Percentiles rank a stretch among this genome's conserved stretches.
These are phyloP conservation scores for Pogonomyrmex barbatus DNA, from an alignment of 1,140 invertebrate genomes.

Conservation along the genomic window DNA sequence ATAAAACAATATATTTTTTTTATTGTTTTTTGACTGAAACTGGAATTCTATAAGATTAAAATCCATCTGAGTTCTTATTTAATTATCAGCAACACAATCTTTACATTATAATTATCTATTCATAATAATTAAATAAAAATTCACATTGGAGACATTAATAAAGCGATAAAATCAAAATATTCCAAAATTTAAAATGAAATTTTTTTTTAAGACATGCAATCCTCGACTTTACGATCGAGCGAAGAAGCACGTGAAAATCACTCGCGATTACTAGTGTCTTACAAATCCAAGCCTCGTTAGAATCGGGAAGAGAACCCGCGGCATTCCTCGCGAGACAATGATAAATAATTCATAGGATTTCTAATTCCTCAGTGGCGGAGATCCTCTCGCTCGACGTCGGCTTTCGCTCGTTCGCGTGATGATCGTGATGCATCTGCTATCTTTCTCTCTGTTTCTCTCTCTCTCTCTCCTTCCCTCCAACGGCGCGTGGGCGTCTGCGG, in stretches of 20 bases:
- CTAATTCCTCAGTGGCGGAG: not conserved
- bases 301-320: constrained; percentile 25
- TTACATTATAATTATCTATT: not conserved
- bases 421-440: not conserved
- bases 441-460: not conserved
- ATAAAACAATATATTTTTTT: not conserved
- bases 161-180: not conserved
- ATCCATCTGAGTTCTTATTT: not conserved
- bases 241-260: not conserved
- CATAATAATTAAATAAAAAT: not conserved
- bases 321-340: constrained; percentile 26
- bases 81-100: not conserved
- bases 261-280: not conserved
- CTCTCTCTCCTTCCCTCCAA: not conserved
- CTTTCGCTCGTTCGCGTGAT: constrained; percentile 23
- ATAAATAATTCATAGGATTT: constrained; percentile 62
- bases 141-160: not conserved
- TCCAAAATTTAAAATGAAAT: not conserved
- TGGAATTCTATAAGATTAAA: not conserved
- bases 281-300: not conserved
- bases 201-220: not conserved
- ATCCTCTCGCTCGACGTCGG: not conserved
- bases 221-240: not conserved
- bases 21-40: not conserved
- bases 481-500: constrained; percentile 67